These are phyloP conservation scores for Gulo gulo DNA, from an alignment of 2,113 vertebrate species.

Conservation along the genomic window DNA sequence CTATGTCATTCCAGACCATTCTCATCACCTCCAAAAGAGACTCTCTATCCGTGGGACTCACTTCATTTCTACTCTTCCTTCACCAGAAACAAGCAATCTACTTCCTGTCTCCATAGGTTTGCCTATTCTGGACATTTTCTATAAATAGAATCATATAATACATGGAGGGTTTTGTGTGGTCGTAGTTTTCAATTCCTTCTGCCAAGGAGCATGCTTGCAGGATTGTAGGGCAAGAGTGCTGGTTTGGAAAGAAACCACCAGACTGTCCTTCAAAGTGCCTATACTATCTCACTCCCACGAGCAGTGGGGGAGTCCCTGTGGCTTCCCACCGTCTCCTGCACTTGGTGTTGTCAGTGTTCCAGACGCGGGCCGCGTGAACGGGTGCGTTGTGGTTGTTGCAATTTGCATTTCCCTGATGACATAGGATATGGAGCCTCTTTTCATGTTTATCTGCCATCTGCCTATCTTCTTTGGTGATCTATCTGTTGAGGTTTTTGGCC, in stretches of 20 bases:
- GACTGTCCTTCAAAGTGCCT: neutral
- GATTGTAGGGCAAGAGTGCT: neutral
- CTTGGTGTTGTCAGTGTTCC: neutral
- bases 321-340: neutral
- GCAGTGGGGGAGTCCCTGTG: neutral
- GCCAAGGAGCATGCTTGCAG: neutral
- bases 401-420: neutral
- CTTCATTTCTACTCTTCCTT: neutral
- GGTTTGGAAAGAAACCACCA: neutral
- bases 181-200: neutral
- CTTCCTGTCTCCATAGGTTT: neutral
- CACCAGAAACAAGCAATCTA: neutral
- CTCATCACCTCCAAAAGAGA: neutral
- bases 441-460: neutral
- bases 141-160: neutral
- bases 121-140: neutral
- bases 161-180: neutral
- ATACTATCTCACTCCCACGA: neutral
- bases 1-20: neutral
- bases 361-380: neutral
- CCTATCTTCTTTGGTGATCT: neutral
- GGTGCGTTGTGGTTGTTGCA: neutral
- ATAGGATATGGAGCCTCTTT: neutral
- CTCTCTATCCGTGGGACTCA: neutral
- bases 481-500: neutral